Percentiles rank a stretch among this genome's conserved stretches.
phyloP scores from a whole-genome alignment of 2,888 invertebrate species.

The Folsomia manolachei region DNA sequence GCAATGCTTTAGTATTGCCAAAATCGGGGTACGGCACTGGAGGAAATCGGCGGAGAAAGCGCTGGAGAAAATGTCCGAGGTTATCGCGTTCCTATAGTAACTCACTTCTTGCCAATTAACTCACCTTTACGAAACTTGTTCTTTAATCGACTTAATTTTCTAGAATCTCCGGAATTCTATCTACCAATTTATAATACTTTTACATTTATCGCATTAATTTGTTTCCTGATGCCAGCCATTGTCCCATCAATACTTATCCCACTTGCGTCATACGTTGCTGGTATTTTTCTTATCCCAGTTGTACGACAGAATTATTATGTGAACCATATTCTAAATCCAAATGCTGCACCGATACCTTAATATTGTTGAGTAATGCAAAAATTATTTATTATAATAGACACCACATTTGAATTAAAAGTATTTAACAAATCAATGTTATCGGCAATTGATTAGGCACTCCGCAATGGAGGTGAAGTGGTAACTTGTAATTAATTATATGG shows the following conservation, averaged over 20 bases:
- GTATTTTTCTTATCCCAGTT: slow-evolving; percentile 35
- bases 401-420: neutral
- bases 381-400: neutral
- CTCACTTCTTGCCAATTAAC: too few relatives aligned
- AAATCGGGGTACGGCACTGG: neutral
- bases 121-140: too few relatives aligned
- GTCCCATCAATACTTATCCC: slow-evolving; percentile 36
- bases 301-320: slow-evolving; percentile 38
- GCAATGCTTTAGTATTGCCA: too few relatives aligned
- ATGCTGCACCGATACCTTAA: neutral
- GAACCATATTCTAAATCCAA: slow-evolving; percentile 23
- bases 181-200: slow-evolving; percentile 31
- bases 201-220: slow-evolving; percentile 21
- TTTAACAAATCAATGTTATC: too few relatives aligned
- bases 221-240: slow-evolving; percentile 25
- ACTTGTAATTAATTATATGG: too few relatives aligned
- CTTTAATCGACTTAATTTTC: too few relatives aligned
- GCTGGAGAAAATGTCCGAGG: neutral
- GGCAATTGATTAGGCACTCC: too few relatives aligned
- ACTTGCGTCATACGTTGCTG: slow-evolving; percentile 30
- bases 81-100: neutral
- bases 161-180: slow-evolving; percentile 1
- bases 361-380: neutral
- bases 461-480: too few relatives aligned
- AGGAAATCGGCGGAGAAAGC: neutral